phyloP scores from a whole-genome alignment of 2,797 vertebrate genomes.

The Streptopelia turtur region DNA sequence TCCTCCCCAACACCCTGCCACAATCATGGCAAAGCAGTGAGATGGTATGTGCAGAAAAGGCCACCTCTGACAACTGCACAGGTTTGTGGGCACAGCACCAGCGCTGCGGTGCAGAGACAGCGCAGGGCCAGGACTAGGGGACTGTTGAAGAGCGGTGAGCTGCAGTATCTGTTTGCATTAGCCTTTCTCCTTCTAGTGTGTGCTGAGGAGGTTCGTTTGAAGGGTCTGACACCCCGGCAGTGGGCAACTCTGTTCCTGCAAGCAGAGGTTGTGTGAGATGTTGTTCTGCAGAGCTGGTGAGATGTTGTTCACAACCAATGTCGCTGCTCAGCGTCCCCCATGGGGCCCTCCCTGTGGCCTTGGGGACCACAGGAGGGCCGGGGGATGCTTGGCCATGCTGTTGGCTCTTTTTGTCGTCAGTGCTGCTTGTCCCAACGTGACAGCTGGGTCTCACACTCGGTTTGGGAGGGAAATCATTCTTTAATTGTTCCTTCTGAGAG shows the following conservation, averaged over 20 bases:
- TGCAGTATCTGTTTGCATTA: not conserved
- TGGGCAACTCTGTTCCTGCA: not conserved
- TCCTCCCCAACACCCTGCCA: not conserved
- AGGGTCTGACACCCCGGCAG: not conserved
- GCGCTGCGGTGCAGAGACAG: accelerated
- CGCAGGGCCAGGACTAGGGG: not conserved
- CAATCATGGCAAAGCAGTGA: not conserved
- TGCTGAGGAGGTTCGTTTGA: not conserved
- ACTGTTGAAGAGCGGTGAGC: not conserved
- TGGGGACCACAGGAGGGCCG: accelerated
- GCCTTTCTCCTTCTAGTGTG: not conserved
- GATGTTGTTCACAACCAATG: accelerated
- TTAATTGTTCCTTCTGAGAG: not conserved
- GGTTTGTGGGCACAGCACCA: not conserved
- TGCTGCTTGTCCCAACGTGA: not conserved
- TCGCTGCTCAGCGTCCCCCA: accelerated
- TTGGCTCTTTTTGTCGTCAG: not conserved
- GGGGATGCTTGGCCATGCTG: not conserved
- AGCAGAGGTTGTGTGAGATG: accelerated
- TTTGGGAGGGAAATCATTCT: not conserved
- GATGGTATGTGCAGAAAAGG: not conserved
- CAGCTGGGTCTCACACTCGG: not conserved
- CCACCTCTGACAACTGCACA: not conserved
- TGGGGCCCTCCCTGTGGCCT: not conserved
- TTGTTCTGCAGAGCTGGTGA: not conserved